A percentile compares a stretch with the other conserved stretches of the same genome.
Conservation (phyloP, 92 coral and sea anemone genomes). For the Ricordea florida region DNA sequence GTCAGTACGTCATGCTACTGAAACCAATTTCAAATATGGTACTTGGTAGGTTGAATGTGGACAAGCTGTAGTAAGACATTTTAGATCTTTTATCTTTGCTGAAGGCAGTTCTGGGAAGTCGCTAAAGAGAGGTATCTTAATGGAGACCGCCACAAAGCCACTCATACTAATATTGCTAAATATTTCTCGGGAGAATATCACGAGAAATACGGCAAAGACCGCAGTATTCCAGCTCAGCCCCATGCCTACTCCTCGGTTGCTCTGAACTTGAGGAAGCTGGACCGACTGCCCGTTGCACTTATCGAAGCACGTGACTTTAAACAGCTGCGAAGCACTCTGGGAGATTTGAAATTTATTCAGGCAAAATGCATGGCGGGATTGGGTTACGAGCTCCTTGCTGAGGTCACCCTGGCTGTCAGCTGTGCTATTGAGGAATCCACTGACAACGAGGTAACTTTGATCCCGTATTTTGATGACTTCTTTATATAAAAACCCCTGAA, state of each 20-base stretch:
- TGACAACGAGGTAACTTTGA: background rate
- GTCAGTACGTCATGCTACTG: too few relatives aligned
- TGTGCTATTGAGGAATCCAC: constrained; percentile 34
- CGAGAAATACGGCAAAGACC: constrained; percentile 41
- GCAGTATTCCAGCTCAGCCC: constrained; percentile 58
- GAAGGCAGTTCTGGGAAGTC: constrained; percentile 56
- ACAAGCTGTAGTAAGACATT: too few relatives aligned
- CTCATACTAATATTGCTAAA: constrained; percentile 41
- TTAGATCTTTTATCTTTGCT: background rate
- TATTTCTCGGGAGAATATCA: constrained; percentile 58
- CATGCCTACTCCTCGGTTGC: constrained; percentile 57
- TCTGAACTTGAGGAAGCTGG: constrained; percentile 61
- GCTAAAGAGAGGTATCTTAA: constrained; percentile 41
- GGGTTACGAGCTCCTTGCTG: constrained; percentile 66
- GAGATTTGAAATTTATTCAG: constrained; percentile 58
- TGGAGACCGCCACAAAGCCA: constrained; percentile 41
- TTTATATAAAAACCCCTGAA: too few relatives aligned
- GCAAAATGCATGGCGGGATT: constrained; percentile 76
- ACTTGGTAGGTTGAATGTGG: too few relatives aligned
- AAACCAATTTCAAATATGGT: too few relatives aligned
- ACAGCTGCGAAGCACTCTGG: constrained; percentile 41
- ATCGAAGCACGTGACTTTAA: constrained; percentile 50
- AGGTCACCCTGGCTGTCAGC: constrained; percentile 46
- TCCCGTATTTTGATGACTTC: background rate
- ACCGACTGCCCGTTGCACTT: constrained; percentile 46